phyloP scores from a whole-genome alignment of 1,140 invertebrate species.

The Venturia canescens region DNA sequence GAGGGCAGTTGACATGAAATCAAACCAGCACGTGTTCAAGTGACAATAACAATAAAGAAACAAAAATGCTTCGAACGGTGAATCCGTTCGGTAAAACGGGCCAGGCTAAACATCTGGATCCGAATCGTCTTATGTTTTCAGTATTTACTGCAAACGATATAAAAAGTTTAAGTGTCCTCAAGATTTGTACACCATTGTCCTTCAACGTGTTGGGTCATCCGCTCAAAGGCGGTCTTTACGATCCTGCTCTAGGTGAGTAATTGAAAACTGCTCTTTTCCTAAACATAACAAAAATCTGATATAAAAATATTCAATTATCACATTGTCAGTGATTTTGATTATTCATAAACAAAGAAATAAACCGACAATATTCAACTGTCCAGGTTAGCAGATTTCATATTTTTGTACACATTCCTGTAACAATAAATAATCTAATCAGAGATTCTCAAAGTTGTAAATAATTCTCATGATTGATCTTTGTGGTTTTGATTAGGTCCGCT shows the following conservation, averaged over 20 bases:
- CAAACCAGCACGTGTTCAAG: not conserved
- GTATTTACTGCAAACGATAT: conserved; percentile 90
- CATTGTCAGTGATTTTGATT: too few relatives aligned
- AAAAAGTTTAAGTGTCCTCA: conserved; percentile 89
- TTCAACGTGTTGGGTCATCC: conserved; percentile 93
- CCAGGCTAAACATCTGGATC: conserved; percentile 71
- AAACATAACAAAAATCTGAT: too few relatives aligned
- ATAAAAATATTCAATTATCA: too few relatives aligned
- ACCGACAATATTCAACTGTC: too few relatives aligned
- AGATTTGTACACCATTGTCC: conserved; percentile 88
- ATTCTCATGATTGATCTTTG: not conserved
- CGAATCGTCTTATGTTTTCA: conserved; percentile 81
- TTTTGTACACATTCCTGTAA: too few relatives aligned
- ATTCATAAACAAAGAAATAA: too few relatives aligned
- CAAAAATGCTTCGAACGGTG: conserved; percentile 1
- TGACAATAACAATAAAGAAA: not conserved
- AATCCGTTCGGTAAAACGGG: not conserved
- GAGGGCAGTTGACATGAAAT: not conserved
- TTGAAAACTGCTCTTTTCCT: too few relatives aligned
- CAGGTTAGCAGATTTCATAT: too few relatives aligned
- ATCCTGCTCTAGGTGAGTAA: conserved; percentile 80
- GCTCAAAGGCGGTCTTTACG: conserved; percentile 90
- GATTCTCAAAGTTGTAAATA: too few relatives aligned
- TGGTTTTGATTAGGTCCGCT: conserved; percentile 77
- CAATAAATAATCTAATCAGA: too few relatives aligned